Evolutionary conservation across 2,888 invertebrate species (phyloP).

Genomic region (Archips crataeganus): DNA sequence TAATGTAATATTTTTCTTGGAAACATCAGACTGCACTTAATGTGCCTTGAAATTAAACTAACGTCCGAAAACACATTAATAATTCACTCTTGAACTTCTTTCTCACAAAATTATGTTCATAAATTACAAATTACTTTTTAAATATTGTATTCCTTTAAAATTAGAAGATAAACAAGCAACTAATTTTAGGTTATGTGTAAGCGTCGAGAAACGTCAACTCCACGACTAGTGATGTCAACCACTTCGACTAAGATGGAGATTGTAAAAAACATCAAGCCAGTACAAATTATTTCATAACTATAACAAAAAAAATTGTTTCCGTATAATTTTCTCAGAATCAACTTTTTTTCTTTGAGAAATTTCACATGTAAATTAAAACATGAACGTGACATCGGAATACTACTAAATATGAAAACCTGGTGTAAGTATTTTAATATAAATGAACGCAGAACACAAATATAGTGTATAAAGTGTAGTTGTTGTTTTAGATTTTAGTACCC

Average conservation of each 20-base stretch:
- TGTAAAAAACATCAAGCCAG: too few species aligned
- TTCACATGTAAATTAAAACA: too few species aligned
- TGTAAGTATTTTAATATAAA: too few species aligned
- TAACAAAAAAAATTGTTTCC: too few species aligned
- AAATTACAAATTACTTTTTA: not conserved
- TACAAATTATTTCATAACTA: too few species aligned
- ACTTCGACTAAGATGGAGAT: not conserved
- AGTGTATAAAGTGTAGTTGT: too few species aligned
- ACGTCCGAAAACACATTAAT: not conserved
- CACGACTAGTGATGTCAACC: slow-evolving; percentile 30
- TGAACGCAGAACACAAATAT: too few species aligned
- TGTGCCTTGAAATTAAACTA: not conserved
- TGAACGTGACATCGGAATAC: too few species aligned
- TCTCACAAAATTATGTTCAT: not conserved
- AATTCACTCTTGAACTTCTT: not conserved
- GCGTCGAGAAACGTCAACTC: slow-evolving; percentile 56
- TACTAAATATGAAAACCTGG: too few species aligned
- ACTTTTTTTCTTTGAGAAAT: too few species aligned
- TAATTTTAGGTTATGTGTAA: slow-evolving; percentile 48
- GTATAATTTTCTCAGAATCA: too few species aligned
- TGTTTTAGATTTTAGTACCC: too few species aligned
- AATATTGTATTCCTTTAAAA: slow-evolving; percentile 7
- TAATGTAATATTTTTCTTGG: not conserved
- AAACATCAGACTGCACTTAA: not conserved
- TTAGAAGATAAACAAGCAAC: slow-evolving; percentile 45